Evolutionary conservation across 2,113 vertebrate genomes (phyloP).

Genomic region (Piaya cayana): DNA sequence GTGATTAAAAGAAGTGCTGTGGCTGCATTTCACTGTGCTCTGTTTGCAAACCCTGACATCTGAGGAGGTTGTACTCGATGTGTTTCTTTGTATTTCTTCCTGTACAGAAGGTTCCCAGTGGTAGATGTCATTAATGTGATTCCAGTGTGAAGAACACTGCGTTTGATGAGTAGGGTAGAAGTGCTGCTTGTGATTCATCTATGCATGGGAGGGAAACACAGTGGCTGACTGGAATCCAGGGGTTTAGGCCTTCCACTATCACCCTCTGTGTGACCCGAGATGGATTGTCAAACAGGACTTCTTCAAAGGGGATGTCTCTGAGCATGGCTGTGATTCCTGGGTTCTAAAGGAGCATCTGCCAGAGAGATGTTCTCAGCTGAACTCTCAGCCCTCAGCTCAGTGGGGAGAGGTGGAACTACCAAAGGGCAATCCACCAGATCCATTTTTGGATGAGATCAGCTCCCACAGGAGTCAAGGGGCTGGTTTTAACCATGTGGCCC

Average conservation of each 20-base stretch:
- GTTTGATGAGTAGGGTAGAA: not conserved
- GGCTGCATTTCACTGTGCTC: not conserved
- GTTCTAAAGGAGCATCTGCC: not conserved
- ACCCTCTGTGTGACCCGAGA: not conserved
- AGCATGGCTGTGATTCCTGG: not conserved
- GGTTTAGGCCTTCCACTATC: not conserved
- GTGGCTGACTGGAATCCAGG: not conserved
- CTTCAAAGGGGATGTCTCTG: not conserved
- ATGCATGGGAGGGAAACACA: not conserved
- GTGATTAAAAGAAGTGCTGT: not conserved
- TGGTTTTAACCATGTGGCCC: not conserved
- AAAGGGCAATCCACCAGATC: not conserved
- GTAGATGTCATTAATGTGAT: not conserved
- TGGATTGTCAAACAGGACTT: not conserved
- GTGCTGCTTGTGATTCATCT: not conserved
- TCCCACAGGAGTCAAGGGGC: not conserved
- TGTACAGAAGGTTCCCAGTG: not conserved
- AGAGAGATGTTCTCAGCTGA: not conserved
- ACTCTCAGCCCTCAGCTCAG: not conserved
- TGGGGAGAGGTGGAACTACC: not conserved
- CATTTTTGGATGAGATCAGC: not conserved
- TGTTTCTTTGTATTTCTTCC: not conserved
- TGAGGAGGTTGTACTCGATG: not conserved
- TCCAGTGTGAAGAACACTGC: not conserved
- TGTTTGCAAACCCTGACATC: not conserved